Base-by-base conservation (phyloP, 2,888 invertebrate species). In the Drosophila colorata region DNA sequence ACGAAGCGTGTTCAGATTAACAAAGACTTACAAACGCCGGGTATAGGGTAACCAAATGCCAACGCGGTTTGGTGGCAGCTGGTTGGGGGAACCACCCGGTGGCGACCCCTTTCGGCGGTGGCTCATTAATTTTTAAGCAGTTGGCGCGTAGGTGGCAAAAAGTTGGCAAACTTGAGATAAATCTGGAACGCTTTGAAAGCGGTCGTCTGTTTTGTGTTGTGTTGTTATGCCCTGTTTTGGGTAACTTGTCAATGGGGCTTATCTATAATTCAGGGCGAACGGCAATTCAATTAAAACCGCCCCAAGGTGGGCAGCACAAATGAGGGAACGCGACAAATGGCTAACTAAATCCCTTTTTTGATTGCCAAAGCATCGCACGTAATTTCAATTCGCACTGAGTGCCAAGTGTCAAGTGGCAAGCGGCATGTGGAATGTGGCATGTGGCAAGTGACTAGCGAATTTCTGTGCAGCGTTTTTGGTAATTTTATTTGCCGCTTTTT, bases 251-350 rank as follows among this genome's bases (percentile, higher is more conserved):
- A 86, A 67, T 80, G 48, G 48, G 23, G 51, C 35, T 60, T 59
- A 81, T 81, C 68, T 71, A 87, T 84, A 87, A 81, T 81, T 87
- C 80, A 82, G 44, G 37, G 44, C 55, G 51, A 57, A 49, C 63
- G 63, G 76, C 60, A 71, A 80, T 88, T 84, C 87, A 87, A 85
- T 84, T 84, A 80, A 76, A 86, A 82, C 25, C 44, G 67, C 63
- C 74, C 53, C 46, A 63, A 87, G 78, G 75, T 71, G 41, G 55
- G 14, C 51, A n/a, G 35, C 28, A 23, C 31, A 53, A 51, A 38
- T 38, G 49, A 16, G 60, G 37, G 31, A 11, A 40, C 16, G 23
- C 56, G 66, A 67, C 77, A 77, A 86, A 72, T 66, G 69, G 48
- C 58, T 37, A 63, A 60, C 70, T 52, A 48, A 82, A 75, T 75